Evolutionary conservation across 2,888 invertebrate species (phyloP), one percentile per base, ranked within the genome.

Genomic region (Agrochola lychnidis): DNA sequence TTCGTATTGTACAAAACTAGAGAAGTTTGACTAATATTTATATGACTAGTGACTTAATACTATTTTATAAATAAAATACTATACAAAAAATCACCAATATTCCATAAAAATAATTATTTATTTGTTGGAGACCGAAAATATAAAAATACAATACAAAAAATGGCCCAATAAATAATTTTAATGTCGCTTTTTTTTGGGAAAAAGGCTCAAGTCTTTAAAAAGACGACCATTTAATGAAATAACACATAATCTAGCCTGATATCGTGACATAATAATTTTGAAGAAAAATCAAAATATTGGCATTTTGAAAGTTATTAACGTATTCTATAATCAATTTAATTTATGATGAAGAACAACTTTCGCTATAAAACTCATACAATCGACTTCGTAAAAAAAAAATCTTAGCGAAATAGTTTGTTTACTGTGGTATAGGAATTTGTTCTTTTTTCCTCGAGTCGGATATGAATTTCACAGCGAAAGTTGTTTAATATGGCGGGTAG

Each of bases 11-110:
- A 78, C 14, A 82, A 78, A 82, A 69, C 45, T 78, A 73, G 25
- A 76, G 25, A 56, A 66, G 48, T 66, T 53, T 48, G 9, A 70
- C 56, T 36, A 25, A 42, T 22, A 42, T 64, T 56, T 80, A 56
- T 82, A 70, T 70, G 79, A 79, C 82, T 79, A 79, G 79, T 53
- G n/a, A 68, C 19, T 61, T 53, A 25, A 6, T 14, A 48, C 10
- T 42, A 53, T 12, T 51, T 45, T 30, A n/a, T 64, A n/a, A n/a
- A 51, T 51, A 51, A 19, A 45, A 25, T 48, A 64, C 16, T n/a
- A 30, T 22, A 45, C 45, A 45, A 30, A 61, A 45, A 22, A 64
- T 48, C 12, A 61, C 22, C 14, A 70, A 61, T 64, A 1, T 62
- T 62, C 22, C 22, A 1, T 19, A 40, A 36, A 16, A 16, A 51